These are phyloP conservation scores for Liolophura sinensis DNA, from an alignment of 1,140 invertebrate genomes.

Conservation along the genomic window DNA sequence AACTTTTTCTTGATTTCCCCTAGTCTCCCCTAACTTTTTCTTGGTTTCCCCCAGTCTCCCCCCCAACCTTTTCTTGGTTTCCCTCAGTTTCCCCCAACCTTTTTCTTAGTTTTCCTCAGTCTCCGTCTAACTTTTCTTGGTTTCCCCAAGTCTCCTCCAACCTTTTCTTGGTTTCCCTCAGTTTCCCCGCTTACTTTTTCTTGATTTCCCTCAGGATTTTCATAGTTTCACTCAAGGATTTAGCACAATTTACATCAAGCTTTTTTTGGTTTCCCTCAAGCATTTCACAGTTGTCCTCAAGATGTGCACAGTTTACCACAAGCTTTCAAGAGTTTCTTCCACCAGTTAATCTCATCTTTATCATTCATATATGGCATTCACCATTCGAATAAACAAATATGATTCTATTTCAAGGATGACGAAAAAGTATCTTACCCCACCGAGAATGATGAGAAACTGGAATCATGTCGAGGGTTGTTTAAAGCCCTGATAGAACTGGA, in stretches of 20 bases:
- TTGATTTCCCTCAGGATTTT: not conserved
- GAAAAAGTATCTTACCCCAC: too few relatives aligned
- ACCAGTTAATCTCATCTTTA: too few relatives aligned
- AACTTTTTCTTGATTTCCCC: not conserved
- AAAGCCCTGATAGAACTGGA: too few relatives aligned
- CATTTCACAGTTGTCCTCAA: not conserved
- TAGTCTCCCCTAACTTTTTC: not conserved
- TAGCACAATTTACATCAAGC: not conserved
- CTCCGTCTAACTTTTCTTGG: not conserved
- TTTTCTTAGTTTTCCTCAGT: not conserved
- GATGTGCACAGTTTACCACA: not conserved
- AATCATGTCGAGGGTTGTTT: too few relatives aligned
- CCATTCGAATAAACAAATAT: too few relatives aligned
- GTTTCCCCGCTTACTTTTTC: conserved; percentile 1
- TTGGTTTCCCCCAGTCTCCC: not conserved
- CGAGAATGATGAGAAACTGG: too few relatives aligned
- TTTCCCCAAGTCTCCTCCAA: not conserved
- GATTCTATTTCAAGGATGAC: too few relatives aligned
- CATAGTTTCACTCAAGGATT: not conserved
- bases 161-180: conserved; percentile 2
- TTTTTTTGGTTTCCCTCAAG: conserved; percentile 1
- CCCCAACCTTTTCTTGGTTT: not conserved
- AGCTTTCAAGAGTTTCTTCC: too few relatives aligned
- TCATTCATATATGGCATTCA: too few relatives aligned
- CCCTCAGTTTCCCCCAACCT: not conserved